These are phyloP conservation scores for Falco concolor DNA, from an alignment of 2,797 vertebrate genomes.

Conservation along the genomic window DNA sequence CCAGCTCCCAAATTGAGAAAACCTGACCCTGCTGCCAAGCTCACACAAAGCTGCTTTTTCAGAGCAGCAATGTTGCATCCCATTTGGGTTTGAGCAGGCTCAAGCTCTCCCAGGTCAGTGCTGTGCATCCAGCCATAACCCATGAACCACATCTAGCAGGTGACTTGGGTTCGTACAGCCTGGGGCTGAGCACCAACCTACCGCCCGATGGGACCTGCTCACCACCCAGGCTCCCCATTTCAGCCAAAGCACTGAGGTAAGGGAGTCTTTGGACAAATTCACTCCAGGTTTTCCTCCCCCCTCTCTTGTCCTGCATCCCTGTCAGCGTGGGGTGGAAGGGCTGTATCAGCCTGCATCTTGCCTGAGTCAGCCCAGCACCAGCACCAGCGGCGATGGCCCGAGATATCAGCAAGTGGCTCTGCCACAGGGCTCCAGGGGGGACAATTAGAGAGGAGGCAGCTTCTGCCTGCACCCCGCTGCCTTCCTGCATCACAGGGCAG, in stretches of 20 bases:
- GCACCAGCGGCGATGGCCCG: neutral
- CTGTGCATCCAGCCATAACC: neutral
- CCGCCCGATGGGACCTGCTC: neutral
- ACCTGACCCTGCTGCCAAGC: neutral
- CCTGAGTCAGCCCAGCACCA: neutral
- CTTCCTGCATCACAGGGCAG: neutral
- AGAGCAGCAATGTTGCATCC: neutral
- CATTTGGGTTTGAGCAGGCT: neutral
- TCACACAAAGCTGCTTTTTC: neutral
- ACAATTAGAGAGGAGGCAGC: constrained; percentile 50
- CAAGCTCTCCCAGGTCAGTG: neutral
- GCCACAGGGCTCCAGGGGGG: neutral
- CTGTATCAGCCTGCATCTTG: constrained; percentile 14
- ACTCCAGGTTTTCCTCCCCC: neutral
- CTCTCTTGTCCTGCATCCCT: neutral
- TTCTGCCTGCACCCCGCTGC: constrained; percentile 8
- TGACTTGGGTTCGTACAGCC: neutral
- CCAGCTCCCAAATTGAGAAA: rapidly evolving
- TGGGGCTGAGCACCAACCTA: neutral
- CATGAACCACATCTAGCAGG: neutral
- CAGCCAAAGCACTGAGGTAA: neutral
- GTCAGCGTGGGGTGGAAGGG: neutral
- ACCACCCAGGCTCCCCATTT: neutral
- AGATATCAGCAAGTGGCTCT: constrained; percentile 2
- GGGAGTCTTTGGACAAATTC: neutral